These are phyloP conservation scores for Geodia barretti DNA, from an alignment of 37 sponge, comb jelly and placozoan genomes.

Conservation along the genomic window DNA sequence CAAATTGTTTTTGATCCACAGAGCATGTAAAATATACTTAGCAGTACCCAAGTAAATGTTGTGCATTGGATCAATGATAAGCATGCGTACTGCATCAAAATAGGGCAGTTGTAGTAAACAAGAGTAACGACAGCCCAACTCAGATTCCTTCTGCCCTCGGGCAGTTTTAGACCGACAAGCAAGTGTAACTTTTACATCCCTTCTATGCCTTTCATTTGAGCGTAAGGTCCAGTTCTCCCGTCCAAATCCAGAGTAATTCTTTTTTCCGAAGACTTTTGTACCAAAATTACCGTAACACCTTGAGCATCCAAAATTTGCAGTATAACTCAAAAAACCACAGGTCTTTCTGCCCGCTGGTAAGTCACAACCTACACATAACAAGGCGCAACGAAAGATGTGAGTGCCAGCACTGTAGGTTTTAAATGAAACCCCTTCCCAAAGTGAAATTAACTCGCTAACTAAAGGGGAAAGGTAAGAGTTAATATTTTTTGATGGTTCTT, in stretches of 20 bases:
- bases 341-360: conserved; percentile 43
- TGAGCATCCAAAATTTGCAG: conserved; percentile 23
- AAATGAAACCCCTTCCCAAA: conserved; percentile 16
- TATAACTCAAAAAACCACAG: conserved; percentile 39
- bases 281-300: conserved; percentile 19
- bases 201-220: not conserved
- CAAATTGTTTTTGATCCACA: not conserved
- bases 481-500: conserved; percentile 14
- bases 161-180: not conserved
- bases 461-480: conserved; percentile 29
- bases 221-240: conserved; percentile 9
- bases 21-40: conserved; percentile 1
- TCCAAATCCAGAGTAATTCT: conserved; percentile 38
- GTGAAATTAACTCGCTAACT: conserved; percentile 12
- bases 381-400: conserved; percentile 13
- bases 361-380: conserved; percentile 34
- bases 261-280: not conserved
- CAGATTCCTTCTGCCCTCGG: not conserved
- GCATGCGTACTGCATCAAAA: conserved; percentile 12
- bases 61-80: conserved; percentile 47
- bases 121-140: conserved; percentile 18
- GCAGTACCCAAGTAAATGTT: conserved; percentile 29
- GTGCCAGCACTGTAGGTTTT: not conserved
- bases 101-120: conserved; percentile 26
- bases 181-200: not conserved